These are phyloP conservation scores for Adelosebastes latens DNA, from an alignment of 2,797 vertebrate genomes.

Conservation along the genomic window DNA sequence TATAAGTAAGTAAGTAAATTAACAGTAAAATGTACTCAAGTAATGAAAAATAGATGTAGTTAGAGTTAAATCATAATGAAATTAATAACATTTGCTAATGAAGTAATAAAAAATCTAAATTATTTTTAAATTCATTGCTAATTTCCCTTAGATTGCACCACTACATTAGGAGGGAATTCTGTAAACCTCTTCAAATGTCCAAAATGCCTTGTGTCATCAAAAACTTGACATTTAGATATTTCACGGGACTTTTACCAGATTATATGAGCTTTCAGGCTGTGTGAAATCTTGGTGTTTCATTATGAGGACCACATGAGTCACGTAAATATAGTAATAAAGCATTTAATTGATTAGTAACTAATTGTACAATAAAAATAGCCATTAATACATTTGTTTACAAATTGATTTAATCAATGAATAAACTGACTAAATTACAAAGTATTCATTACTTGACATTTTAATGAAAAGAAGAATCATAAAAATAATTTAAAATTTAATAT, in stretches of 20 bases:
- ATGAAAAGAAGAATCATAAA: too few relatives aligned
- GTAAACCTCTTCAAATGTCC: background rate
- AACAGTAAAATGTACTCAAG: background rate
- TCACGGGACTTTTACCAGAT: too few relatives aligned
- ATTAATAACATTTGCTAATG: too few relatives aligned
- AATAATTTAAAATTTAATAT: too few relatives aligned
- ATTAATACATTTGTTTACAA: too few relatives aligned
- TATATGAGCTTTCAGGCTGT: background rate
- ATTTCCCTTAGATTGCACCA: rapidly evolving
- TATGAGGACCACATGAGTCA: too few relatives aligned
- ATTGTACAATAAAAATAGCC: too few relatives aligned
- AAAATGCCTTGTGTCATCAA: background rate
- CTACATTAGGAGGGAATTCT: background rate
- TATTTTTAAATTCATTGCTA: background rate
- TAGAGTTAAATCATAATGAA: background rate
- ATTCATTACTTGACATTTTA: too few relatives aligned
- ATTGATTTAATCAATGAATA: too few relatives aligned
- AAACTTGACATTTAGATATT: background rate
- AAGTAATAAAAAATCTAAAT: background rate
- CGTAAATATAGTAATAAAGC: too few relatives aligned
- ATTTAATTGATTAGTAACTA: too few relatives aligned
- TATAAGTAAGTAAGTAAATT: background rate
- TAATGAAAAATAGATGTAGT: background rate
- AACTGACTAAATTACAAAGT: too few relatives aligned
- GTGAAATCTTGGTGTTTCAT: background rate